phyloP scores from a whole-genome alignment of 2,797 vertebrate species.

The Avahi laniger region DNA sequence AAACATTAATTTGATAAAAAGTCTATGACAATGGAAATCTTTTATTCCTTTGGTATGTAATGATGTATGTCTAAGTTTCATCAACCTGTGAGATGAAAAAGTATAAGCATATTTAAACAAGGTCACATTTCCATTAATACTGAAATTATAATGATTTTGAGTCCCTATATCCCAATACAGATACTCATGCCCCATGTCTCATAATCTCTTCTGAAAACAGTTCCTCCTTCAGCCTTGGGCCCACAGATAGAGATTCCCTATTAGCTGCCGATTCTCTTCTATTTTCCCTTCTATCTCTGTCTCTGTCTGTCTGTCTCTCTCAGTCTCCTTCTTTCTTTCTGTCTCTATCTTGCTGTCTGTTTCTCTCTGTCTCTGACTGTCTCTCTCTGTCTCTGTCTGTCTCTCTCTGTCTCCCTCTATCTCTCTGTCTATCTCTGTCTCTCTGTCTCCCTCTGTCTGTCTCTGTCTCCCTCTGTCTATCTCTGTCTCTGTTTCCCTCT shows the following conservation, averaged over 20 bases:
- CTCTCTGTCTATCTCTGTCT: background rate
- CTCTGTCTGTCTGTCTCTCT: too few species aligned
- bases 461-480: background rate
- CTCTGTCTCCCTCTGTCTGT: too few species aligned
- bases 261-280: background rate
- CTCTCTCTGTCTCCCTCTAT: background rate
- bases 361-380: background rate
- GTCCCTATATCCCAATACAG: background rate
- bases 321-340: too few species aligned
- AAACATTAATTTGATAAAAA: constrained; percentile 5
- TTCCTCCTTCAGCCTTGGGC: background rate
- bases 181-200: background rate
- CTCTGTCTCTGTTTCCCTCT: too few species aligned
- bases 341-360: background rate
- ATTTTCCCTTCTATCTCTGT: background rate
- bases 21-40: background rate
- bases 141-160: background rate
- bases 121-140: background rate
- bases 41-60: constrained; percentile 2
- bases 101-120: background rate
- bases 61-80: background rate
- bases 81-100: background rate
- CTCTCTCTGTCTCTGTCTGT: background rate
- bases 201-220: background rate
- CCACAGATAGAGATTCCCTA: background rate